Conservation (phyloP, 2,888 invertebrate species). For the Lithodes maja region DNA sequence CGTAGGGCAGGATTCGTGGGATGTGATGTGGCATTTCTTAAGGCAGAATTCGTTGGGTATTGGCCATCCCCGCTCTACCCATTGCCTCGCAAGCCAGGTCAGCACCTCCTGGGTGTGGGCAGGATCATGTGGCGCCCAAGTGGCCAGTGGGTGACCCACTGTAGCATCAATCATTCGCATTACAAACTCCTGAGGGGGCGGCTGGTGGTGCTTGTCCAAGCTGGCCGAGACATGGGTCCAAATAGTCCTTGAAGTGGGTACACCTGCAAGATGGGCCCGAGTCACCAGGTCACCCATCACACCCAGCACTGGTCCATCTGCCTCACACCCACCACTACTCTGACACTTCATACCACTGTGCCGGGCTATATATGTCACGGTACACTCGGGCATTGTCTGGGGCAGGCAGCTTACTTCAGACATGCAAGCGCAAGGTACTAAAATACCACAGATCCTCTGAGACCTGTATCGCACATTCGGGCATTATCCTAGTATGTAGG, state of each 20-base stretch:
- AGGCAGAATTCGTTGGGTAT: slow-evolving; percentile 16
- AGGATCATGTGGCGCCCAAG: slow-evolving; percentile 48
- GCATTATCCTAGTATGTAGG: no score
- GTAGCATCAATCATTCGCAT: slow-evolving; percentile 28
- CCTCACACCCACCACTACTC: neutral
- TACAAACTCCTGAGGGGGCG: slow-evolving; percentile 36
- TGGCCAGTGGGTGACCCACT: slow-evolving; percentile 39
- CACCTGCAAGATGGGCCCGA: slow-evolving; percentile 48
- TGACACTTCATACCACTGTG: neutral
- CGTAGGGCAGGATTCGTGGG: neutral
- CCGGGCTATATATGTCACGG: neutral
- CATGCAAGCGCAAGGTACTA: neutral
- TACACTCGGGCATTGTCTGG: neutral
- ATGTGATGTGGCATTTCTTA: no score
- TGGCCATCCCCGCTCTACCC: slow-evolving; percentile 45
- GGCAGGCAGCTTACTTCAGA: neutral
- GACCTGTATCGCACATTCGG: no score
- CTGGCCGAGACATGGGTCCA: slow-evolving; percentile 45
- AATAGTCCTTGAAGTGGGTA: slow-evolving; percentile 52
- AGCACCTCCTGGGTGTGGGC: slow-evolving; percentile 25
- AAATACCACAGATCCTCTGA: neutral
- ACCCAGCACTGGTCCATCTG: neutral
- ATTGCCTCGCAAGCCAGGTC: slow-evolving; percentile 54
- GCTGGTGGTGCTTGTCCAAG: slow-evolving; percentile 28
- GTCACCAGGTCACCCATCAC: slow-evolving; percentile 13